Base-by-base conservation (phyloP, 2,113 vertebrate species). In the Barnardius zonarius region DNA sequence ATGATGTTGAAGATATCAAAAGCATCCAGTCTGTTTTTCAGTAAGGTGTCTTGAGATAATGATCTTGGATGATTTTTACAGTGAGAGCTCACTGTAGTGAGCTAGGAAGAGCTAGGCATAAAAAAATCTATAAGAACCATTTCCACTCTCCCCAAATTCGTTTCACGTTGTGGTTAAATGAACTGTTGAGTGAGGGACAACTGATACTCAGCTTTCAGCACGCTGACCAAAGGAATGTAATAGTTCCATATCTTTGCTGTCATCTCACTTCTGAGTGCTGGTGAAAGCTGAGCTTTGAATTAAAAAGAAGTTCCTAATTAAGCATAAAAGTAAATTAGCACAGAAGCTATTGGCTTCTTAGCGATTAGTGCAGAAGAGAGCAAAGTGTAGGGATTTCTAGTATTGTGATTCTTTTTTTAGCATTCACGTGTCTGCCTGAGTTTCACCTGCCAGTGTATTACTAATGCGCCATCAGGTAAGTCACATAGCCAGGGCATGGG, bases 391-490 rank as follows among this genome's bases (percentile, higher is more conserved):
- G 39, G 48, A 57, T 52, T 64, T 44, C 23, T 52, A 28, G 5
- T 37, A 18, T 17, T 78, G 13, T 0, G 1, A 0, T 35, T 12
- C 17, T 1, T 17, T 19, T 35, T 44, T 49, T 27, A 39, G 3
- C 5, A 2, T 49, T 76, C 12, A 13, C 7, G 9, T 81, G 39
- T 11, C 57, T 91, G 70, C 16, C 13, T 27, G 69, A 33, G 27
- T 35, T 35, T 25, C 37, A 16, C n/a, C 37, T 1, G 0, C 27
- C 30, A 9, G 39, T 8, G 5, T 1, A 18, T 35, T 35, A 9
- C 83, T 43, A 35, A 0, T 15, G 74, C 37, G 43, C 2, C 1
- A 14, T 10, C 74, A 43, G 75, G 79, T 68, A 48, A 11, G 16
- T 63, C 72, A 59, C 4, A 0, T 9, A 72, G 72, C 0, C 27